Evolutionary conservation across 1,140 invertebrate species (phyloP), one percentile per base, ranked within the genome.

Genomic region (Laupala kohalensis): DNA sequence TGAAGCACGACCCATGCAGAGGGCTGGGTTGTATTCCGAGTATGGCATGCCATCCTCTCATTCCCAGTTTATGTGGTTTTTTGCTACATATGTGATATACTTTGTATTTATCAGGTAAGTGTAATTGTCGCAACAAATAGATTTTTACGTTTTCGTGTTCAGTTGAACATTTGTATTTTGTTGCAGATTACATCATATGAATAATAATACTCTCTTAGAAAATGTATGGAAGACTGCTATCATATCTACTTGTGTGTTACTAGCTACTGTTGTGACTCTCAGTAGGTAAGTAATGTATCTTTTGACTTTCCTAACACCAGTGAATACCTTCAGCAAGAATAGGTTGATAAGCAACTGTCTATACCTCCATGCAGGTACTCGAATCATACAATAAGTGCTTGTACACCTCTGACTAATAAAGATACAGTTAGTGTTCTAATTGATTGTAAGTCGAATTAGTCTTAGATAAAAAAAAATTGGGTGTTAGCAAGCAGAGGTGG

Each of bases 11-110:
- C 94, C 94, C 69, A 79, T 91, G 73, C 81, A 80, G 74, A 83
- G 90, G 77, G 83, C 86, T 75, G 79, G 84, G 75, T 78, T 93
- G 29, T 92, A 90, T 77, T 89, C 88, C 76, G 92, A 96, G 83
- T 95, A 94, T 87, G 94, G 94, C 77, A 97, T 97, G 94, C 94
- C 94, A 66, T 96, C 94, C 26, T 90, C 90, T 69, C 94, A 97
- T 84, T 86, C 93, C 75, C 94, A 96, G 82, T 93, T 95, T 80
- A 90, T 94, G 83, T 95, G 92, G 91, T 97, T 96, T 82, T 95
- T 95, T 82, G 87, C 92, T 72, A 86, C 88, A 65, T 96, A 96
- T 80, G 86, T 92, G 74, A 85, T 90, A 75, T 90, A 93, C 80
- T 96, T 96, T 84, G 86, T 95, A 76, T 88, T 91, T 76, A 88